phyloP scores from a whole-genome alignment of 2,888 invertebrate species.

The Vanessa cardui region DNA sequence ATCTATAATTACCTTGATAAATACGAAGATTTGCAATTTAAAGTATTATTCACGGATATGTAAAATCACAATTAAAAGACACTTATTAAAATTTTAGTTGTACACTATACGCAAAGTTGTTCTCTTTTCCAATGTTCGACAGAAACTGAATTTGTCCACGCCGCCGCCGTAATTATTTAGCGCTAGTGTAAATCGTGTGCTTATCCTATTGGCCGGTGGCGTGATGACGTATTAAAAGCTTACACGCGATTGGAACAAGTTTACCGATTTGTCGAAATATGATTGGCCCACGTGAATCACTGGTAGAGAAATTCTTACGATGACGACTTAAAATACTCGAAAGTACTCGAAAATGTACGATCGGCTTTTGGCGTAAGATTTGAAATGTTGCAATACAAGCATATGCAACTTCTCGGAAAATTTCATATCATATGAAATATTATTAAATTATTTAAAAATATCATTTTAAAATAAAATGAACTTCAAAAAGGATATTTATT shows the following conservation, averaged over 20 bases:
- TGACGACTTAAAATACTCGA: slow-evolving; percentile 32
- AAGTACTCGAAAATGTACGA: slow-evolving; percentile 39
- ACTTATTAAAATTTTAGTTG: slow-evolving; percentile 55
- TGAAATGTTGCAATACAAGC: slow-evolving; percentile 48
- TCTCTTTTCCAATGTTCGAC: slow-evolving; percentile 66
- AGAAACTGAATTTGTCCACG: slow-evolving; percentile 75
- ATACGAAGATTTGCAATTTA: slow-evolving; percentile 26
- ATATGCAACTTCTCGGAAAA: slow-evolving; percentile 14
- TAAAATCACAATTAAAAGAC: slow-evolving; percentile 58
- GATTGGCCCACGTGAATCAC: slow-evolving; percentile 87
- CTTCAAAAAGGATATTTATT: no score
- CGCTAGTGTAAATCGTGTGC: slow-evolving; percentile 84
- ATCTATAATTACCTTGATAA: slow-evolving; percentile 31
- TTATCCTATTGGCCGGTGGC: slow-evolving; percentile 74
- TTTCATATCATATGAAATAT: not conserved
- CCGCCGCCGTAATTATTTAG: slow-evolving; percentile 79
- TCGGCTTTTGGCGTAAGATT: slow-evolving; percentile 62
- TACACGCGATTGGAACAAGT: slow-evolving; percentile 70
- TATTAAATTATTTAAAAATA: no score
- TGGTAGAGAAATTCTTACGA: slow-evolving; percentile 47
- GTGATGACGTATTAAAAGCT: slow-evolving; percentile 70
- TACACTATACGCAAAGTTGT: slow-evolving; percentile 36
- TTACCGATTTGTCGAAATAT: slow-evolving; percentile 80
- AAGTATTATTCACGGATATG: slow-evolving; percentile 64
- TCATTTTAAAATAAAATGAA: no score